Conservation (phyloP, 2,113 vertebrate species). For the Megaceryle torquata region DNA sequence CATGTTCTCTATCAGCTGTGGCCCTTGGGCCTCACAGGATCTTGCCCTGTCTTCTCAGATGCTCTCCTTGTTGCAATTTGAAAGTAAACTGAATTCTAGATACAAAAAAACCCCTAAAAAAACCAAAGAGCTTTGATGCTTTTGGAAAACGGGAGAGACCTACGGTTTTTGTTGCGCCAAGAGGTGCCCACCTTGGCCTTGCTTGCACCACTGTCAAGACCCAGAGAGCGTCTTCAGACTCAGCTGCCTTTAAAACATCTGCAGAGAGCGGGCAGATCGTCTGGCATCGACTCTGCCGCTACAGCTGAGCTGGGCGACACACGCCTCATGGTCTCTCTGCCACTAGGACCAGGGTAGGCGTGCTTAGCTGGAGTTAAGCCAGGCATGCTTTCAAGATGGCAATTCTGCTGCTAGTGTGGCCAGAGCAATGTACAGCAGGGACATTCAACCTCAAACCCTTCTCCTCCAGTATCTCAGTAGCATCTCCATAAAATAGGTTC, state of each 20-base stretch:
- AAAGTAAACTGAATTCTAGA: not conserved
- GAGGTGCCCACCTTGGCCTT: not conserved
- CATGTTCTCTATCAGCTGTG: not conserved
- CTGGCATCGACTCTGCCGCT: not conserved
- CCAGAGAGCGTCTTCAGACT: not conserved
- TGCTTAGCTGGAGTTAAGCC: not conserved
- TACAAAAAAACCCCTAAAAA: not conserved
- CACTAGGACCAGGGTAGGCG: not conserved
- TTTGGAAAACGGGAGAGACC: not conserved
- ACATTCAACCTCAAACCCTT: not conserved
- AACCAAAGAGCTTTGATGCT: not conserved
- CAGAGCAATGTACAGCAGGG: not conserved
- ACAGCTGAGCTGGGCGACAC: not conserved
- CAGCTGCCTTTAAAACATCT: not conserved
- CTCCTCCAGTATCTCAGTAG: not conserved
- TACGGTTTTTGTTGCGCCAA: not conserved
- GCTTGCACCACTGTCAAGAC: not conserved
- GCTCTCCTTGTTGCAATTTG: not conserved
- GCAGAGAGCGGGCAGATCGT: not conserved
- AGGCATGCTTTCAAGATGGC: not conserved
- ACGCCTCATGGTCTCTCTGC: accelerated
- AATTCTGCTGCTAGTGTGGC: not conserved
- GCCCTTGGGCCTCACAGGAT: not conserved
- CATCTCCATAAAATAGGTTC: not conserved
- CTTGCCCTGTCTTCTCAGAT: not conserved